Evolutionary conservation across 2,113 vertebrate species (phyloP), one percentile per base, ranked within the genome.

Genomic region (Okapia johnstoni): DNA sequence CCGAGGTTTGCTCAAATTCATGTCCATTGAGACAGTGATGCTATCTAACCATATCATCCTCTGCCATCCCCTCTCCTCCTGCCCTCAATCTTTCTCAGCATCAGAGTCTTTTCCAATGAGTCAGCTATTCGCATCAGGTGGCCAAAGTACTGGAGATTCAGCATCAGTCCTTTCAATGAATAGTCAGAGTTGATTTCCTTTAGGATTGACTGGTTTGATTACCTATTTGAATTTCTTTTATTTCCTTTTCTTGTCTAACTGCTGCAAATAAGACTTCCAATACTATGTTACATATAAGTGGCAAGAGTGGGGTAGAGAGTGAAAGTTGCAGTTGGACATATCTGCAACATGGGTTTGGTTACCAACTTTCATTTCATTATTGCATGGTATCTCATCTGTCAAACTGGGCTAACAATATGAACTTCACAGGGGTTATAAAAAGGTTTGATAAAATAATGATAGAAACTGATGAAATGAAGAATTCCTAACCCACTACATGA

Each of bases 261-360:
- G 21, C 19, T 36, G n/a, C 36, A 54, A 54, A n/a, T 36, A 54
- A 50, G 79, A 83, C 50, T 36, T 54, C 50, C 33, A 54, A 23
- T 21, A 6, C 30, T 52, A 80, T 52, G 77, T 54, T 36, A n/a
- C 21, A 25, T 15, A 25, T 13, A 83, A 83, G 33, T 8, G 50
- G 11, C 33, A 36, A 83, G 50, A 28, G 6, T 21, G 6, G 48
- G 3, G 2, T 58, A 3, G 28, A 43, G 8, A 33, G 19, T 70
- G 54, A 61, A 9, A 33, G 12, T 2, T 3, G 5, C 2, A 6
- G 12, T 2, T 16, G 30, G 43, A 26, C 25, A 5, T 5, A 1
- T 55, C 19, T 66, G 1, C 36, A 23, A 16, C 83, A 5, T 6
- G 5, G 43, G 7, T 36, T 86, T 85, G n/a, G 60, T 46, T 19